These are phyloP conservation scores for Protonibea diacanthus DNA, from an alignment of 2,797 vertebrate species.

Conservation along the genomic window DNA sequence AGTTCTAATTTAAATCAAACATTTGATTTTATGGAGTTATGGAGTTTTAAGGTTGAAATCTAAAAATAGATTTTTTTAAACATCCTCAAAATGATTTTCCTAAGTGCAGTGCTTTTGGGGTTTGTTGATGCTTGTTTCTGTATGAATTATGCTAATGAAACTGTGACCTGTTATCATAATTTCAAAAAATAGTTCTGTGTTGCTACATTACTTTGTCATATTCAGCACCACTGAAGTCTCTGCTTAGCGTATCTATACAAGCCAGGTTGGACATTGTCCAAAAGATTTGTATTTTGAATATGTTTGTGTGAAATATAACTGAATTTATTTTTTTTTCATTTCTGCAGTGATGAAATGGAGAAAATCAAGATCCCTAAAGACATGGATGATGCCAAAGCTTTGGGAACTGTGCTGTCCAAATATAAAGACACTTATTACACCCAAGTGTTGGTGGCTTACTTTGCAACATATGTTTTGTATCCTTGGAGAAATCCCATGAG, in stretches of 20 bases:
- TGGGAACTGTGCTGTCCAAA: slow-evolving; percentile 97
- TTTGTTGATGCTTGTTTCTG: not conserved
- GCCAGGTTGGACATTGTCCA: not conserved
- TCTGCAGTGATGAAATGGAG: slow-evolving; percentile 92
- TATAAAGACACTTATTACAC: slow-evolving; percentile 99
- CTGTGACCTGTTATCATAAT: not conserved
- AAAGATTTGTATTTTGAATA: not conserved
- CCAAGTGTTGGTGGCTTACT: slow-evolving; percentile 97
- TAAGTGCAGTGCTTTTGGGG: not conserved
- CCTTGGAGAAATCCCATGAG: slow-evolving; percentile 81
- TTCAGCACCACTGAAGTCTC: not conserved
- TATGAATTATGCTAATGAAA: not conserved
- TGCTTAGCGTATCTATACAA: too few relatives aligned
- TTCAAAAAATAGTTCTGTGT: not conserved
- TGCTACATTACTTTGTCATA: not conserved
- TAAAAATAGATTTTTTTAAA: too few relatives aligned
- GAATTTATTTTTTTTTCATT: not conserved
- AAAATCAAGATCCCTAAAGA: slow-evolving; percentile 97
- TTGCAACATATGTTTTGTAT: slow-evolving; percentile 99
- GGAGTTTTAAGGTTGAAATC: too few relatives aligned
- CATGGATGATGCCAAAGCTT: slow-evolving; percentile 98
- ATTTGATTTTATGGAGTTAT: too few relatives aligned
- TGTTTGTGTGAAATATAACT: not conserved
- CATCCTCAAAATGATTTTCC: not conserved
- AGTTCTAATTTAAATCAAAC: too few relatives aligned